These are phyloP conservation scores for Elanoides forficatus DNA, from an alignment of 2,113 vertebrate species.

Conservation along the genomic window DNA sequence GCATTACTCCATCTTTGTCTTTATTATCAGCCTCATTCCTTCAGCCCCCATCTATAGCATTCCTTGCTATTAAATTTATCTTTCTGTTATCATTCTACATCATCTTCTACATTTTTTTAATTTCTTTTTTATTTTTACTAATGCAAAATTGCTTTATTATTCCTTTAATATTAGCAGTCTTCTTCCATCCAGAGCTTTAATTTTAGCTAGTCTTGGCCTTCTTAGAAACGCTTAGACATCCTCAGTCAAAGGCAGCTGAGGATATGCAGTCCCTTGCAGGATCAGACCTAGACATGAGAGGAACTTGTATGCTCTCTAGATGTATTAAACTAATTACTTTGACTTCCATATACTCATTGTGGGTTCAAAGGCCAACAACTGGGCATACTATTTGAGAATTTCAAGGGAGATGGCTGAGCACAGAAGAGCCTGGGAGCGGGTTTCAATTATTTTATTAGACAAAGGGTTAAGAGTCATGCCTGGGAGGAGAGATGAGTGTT, in stretches of 20 bases:
- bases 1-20: not conserved
- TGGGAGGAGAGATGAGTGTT: constrained; percentile 35
- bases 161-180: not conserved
- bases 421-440: constrained; percentile 10
- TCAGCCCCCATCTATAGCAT: not conserved
- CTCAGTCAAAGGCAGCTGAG: not conserved
- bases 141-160: not conserved
- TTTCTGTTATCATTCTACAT: not conserved
- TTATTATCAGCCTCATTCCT: not conserved
- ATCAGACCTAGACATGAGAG: constrained; percentile 16
- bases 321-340: constrained; percentile 57
- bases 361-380: constrained; percentile 38
- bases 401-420: constrained; percentile 31
- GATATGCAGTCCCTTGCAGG: not conserved
- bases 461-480: constrained; percentile 34
- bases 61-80: not conserved
- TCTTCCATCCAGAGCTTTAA: not conserved
- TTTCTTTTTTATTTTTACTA: not conserved
- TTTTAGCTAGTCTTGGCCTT: not conserved
- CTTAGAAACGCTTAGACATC: not conserved
- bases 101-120: not conserved
- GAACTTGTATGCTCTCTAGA: constrained; percentile 26
- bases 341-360: constrained; percentile 39
- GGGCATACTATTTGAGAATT: constrained; percentile 37
- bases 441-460: constrained; percentile 63